Evolutionary conservation across 1,140 invertebrate species (phyloP).

Genomic region (Neotoxoptera formosana): DNA sequence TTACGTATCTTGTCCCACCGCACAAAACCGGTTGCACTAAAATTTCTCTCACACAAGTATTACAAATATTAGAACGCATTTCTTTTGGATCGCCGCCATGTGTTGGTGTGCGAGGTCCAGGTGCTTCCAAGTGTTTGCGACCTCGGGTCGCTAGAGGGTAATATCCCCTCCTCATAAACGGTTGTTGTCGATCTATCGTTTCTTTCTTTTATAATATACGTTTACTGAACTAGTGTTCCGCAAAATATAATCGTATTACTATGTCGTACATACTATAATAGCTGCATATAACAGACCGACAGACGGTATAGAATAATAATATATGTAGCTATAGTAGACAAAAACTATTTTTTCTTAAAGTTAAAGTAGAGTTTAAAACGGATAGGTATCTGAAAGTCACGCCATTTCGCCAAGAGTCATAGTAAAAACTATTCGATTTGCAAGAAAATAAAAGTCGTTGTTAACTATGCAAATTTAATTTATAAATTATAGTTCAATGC

Average conservation of each 20-base stretch:
- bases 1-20: not conserved
- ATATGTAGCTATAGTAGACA: not conserved
- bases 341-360: not conserved
- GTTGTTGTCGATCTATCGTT: not conserved
- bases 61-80: not conserved
- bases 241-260: not conserved
- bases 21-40: constrained; percentile 33
- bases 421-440: not conserved
- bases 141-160: constrained; percentile 22
- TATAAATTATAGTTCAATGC: not conserved
- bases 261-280: not conserved
- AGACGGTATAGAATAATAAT: not conserved
- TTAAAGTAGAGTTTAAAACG: not conserved
- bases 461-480: constrained; percentile 22
- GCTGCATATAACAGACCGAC: not conserved
- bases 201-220: not conserved
- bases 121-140: constrained; percentile 42
- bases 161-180: not conserved
- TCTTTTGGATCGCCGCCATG: constrained; percentile 23
- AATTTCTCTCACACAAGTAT: not conserved
- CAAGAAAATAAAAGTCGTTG: not conserved
- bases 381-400: not conserved
- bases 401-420: not conserved
- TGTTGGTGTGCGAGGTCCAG: constrained; percentile 31
- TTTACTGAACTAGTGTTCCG: constrained; percentile 2